phyloP scores from a whole-genome alignment of 2,797 vertebrate genomes.

The Pipistrellus pygmaeus region DNA sequence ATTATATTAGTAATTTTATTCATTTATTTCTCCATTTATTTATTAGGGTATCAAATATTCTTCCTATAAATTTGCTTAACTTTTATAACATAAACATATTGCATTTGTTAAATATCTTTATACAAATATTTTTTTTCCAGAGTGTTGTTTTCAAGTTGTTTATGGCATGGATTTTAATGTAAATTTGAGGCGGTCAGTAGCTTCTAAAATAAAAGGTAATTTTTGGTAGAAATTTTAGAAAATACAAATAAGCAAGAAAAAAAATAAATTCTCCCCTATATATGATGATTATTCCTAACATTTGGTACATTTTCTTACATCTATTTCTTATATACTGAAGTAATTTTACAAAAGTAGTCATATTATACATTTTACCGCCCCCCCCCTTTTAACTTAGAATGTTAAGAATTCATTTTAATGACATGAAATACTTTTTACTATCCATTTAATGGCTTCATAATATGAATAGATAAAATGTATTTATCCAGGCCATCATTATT shows the following conservation, averaged over 20 bases:
- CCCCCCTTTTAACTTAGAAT: slow-evolving; percentile 17
- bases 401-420: slow-evolving; percentile 42
- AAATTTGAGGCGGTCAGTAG: neutral
- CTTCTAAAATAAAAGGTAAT: slow-evolving; percentile 28
- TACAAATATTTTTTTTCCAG: neutral
- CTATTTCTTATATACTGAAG: neutral
- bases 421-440: slow-evolving; percentile 55
- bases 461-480: slow-evolving; percentile 21
- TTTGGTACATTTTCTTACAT: slow-evolving; percentile 10
- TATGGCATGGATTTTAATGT: neutral
- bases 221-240: slow-evolving; percentile 31
- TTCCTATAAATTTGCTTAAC: slow-evolving; percentile 31
- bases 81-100: slow-evolving; percentile 12
- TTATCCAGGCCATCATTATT: slow-evolving; percentile 51
- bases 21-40: slow-evolving; percentile 30
- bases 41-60: neutral
- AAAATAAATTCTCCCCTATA: neutral
- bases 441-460: slow-evolving; percentile 51
- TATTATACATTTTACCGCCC: neutral
- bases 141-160: neutral
- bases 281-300: neutral
- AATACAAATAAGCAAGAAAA: slow-evolving; percentile 38
- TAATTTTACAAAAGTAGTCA: slow-evolving; percentile 8
- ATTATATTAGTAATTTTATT: slow-evolving; percentile 62
- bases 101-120: slow-evolving; percentile 33